Conservation (phyloP, 2,797 vertebrate genomes). For the Danio tinwini region DNA sequence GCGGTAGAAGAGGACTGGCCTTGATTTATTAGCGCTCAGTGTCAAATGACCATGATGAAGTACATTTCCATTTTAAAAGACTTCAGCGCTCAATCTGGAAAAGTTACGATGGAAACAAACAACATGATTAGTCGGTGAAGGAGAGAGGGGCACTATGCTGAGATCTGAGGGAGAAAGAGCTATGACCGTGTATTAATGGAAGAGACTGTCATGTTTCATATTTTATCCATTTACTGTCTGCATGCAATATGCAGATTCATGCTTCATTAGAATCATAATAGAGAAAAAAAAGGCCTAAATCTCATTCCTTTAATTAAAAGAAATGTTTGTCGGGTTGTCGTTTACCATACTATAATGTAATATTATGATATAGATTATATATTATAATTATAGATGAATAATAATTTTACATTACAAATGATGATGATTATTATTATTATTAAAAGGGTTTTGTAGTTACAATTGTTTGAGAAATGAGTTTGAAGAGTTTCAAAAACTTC, state of each 20-base stretch:
- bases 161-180: conserved; percentile 45
- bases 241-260: conserved; percentile 70
- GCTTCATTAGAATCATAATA: conserved; percentile 72
- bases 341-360: neutral
- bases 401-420: neutral
- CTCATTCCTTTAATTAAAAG: conserved; percentile 70
- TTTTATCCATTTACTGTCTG: conserved; percentile 75
- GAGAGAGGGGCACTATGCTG: conserved; percentile 49
- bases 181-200: conserved; percentile 54
- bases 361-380: no score
- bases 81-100: conserved; percentile 75
- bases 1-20: conserved; percentile 68
- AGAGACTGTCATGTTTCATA: conserved; percentile 68
- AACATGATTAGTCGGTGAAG: conserved; percentile 41
- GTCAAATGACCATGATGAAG: conserved; percentile 83
- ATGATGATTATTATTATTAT: no score
- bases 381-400: neutral
- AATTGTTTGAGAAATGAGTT: no score
- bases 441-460: no score
- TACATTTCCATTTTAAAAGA: conserved; percentile 82
- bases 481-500: no score
- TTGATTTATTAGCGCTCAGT: conserved; percentile 81
- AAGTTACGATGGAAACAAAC: conserved; percentile 61
- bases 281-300: conserved; percentile 50
- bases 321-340: conserved; percentile 60